These are phyloP conservation scores for Galago senegalensis DNA, from an alignment of 2,797 vertebrate genomes.

Conservation along the genomic window DNA sequence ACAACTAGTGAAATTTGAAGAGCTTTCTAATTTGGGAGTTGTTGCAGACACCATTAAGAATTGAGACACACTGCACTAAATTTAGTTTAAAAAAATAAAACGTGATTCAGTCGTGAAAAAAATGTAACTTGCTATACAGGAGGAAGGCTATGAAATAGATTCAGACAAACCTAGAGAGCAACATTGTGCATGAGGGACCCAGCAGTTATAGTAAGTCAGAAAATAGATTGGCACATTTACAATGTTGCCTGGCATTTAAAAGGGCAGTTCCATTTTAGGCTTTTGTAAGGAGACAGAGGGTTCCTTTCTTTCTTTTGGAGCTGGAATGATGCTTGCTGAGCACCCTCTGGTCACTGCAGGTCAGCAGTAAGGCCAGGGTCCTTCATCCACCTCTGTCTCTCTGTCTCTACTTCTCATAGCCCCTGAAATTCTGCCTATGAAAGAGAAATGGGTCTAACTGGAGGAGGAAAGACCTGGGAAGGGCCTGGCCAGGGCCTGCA, in stretches of 20 bases:
- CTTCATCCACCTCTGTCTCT: no score
- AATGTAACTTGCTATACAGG: background rate
- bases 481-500: background rate
- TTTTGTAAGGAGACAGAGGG: conserved; percentile 65
- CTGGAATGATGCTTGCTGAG: background rate
- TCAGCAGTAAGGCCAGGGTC: conserved; percentile 15
- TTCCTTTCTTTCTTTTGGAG: conserved; percentile 60
- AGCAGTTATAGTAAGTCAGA: conserved; percentile 56
- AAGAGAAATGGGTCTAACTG: conserved; percentile 36
- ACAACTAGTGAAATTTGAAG: conserved; percentile 64
- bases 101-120: conserved; percentile 51
- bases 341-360: conserved; percentile 23
- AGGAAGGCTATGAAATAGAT: conserved; percentile 64
- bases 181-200: background rate
- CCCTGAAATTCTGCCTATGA: background rate
- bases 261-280: conserved; percentile 77
- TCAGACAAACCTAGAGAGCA: conserved; percentile 68
- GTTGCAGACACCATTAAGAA: conserved; percentile 63
- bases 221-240: conserved; percentile 64
- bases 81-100: conserved; percentile 73
- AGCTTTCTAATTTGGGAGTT: conserved; percentile 74
- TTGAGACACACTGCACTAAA: conserved; percentile 63
- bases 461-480: background rate
- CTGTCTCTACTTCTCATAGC: no score
- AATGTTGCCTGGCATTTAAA: conserved; percentile 43